These are phyloP conservation scores for Trinorchestia longiramus DNA, from an alignment of 1,140 invertebrate species.

Conservation along the genomic window DNA sequence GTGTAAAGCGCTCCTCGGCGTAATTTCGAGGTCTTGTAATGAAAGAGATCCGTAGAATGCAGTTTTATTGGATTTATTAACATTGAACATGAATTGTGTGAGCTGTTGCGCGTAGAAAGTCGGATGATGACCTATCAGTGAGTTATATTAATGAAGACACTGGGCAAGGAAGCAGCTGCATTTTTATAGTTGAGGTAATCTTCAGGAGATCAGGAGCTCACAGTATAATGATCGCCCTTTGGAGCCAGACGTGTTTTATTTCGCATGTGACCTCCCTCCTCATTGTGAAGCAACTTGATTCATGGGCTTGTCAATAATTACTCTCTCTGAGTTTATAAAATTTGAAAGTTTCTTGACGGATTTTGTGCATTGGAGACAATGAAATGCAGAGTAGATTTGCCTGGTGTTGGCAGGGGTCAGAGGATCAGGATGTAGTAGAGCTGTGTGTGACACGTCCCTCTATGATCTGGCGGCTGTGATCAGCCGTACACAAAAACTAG, in stretches of 20 bases:
- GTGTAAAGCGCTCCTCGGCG: too few relatives aligned
- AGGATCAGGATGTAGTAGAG: neutral
- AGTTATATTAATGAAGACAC: neutral
- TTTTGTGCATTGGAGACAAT: neutral
- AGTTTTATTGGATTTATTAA: neutral
- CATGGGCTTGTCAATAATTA: neutral
- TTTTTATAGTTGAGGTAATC: neutral
- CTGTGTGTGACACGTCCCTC: neutral
- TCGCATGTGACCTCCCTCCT: neutral
- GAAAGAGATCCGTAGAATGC: too few relatives aligned
- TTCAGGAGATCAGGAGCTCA: neutral
- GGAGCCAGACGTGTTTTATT: neutral
- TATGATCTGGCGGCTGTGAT: neutral
- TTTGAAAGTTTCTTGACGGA: neutral
- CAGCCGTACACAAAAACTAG: neutral
- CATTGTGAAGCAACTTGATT: neutral
- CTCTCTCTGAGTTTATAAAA: neutral
- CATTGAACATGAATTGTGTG: neutral
- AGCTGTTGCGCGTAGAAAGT: neutral
- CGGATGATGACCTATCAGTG: too few relatives aligned
- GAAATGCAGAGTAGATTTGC: neutral
- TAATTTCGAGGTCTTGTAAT: too few relatives aligned
- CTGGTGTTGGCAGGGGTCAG: neutral
- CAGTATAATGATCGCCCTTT: neutral
- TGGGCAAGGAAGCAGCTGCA: neutral